Percentiles rank a stretch among this genome's conserved stretches.
phyloP scores from a whole-genome alignment of 2,797 vertebrate genomes.

The Pantherophis alleghaniensis region DNA sequence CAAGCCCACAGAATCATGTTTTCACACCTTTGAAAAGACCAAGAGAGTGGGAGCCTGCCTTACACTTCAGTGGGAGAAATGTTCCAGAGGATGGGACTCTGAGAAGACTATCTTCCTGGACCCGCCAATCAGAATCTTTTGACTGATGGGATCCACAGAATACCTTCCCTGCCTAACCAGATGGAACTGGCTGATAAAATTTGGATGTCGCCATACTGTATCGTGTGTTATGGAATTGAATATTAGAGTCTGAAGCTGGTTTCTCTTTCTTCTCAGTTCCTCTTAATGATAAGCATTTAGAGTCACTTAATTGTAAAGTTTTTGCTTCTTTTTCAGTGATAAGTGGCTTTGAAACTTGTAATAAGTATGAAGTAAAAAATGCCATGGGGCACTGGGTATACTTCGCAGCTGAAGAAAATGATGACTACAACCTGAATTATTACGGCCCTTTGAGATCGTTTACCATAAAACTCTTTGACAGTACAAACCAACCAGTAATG shows the following conservation, averaged over 20 bases:
- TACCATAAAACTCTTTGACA: conserved; percentile 81
- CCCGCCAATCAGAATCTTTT: not conserved
- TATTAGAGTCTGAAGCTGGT: not conserved
- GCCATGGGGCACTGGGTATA: conserved; percentile 85
- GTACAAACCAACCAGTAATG: conserved; percentile 83
- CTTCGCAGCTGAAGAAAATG: conserved; percentile 88
- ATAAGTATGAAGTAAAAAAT: conserved; percentile 90
- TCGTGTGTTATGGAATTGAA: not conserved
- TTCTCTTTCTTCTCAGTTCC: not conserved
- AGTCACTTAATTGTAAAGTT: not conserved
- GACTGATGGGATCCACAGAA: not conserved
- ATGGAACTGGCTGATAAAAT: not conserved
- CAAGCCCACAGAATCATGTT: not conserved
- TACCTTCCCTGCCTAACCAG: not conserved
- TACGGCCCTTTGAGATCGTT: conserved; percentile 84
- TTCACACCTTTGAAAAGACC: not conserved
- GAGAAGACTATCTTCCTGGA: not conserved
- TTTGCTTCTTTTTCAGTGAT: conserved; percentile 72
- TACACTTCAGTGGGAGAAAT: not conserved
- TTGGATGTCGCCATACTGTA: not conserved
- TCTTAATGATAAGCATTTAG: not conserved
- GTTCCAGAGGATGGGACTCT: not conserved
- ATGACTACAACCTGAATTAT: conserved; percentile 83
- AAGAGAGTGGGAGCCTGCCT: not conserved
- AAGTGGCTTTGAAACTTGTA: conserved; percentile 85